These are phyloP conservation scores for Magallana angulata DNA, from an alignment of 1,140 invertebrate genomes.

Conservation along the genomic window DNA sequence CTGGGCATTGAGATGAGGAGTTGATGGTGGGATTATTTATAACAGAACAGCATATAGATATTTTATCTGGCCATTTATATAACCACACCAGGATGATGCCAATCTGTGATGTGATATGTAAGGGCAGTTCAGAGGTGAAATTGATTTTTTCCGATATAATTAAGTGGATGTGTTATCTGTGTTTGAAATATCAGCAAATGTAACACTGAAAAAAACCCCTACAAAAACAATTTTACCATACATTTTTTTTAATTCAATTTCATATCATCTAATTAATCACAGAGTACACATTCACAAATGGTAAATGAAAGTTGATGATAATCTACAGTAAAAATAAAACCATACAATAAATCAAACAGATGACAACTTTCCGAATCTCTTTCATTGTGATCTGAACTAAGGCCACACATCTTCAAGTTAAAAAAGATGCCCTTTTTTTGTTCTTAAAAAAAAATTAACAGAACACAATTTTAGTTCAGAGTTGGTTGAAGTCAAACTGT, in stretches of 20 bases:
- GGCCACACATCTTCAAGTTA: not conserved
- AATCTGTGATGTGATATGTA: no score
- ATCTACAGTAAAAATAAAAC: not conserved
- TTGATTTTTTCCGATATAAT: not conserved
- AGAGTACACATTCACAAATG: slow-evolving; percentile 32
- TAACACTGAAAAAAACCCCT: not conserved
- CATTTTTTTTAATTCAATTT: not conserved
- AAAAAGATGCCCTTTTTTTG: no score
- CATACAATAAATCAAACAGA: not conserved
- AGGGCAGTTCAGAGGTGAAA: not conserved
- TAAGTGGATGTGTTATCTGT: not conserved
- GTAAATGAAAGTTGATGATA: not conserved
- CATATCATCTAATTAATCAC: slow-evolving; percentile 17
- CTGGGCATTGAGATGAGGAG: no score
- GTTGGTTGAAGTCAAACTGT: not conserved
- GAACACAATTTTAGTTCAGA: slow-evolving; percentile 11
- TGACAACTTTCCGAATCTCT: not conserved
- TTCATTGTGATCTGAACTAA: not conserved
- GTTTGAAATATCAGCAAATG: not conserved
- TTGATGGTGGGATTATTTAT: no score
- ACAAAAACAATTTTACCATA: no score
- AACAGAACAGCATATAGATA: no score
- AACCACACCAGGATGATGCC: no score
- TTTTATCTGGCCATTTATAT: no score
- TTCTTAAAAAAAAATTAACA: not conserved